A percentile compares a stretch with the other conserved stretches of the same genome.
These are phyloP conservation scores for Caenorhabditis latens DNA, from an alignment of 1,140 invertebrate genomes.

Conservation along the genomic window DNA sequence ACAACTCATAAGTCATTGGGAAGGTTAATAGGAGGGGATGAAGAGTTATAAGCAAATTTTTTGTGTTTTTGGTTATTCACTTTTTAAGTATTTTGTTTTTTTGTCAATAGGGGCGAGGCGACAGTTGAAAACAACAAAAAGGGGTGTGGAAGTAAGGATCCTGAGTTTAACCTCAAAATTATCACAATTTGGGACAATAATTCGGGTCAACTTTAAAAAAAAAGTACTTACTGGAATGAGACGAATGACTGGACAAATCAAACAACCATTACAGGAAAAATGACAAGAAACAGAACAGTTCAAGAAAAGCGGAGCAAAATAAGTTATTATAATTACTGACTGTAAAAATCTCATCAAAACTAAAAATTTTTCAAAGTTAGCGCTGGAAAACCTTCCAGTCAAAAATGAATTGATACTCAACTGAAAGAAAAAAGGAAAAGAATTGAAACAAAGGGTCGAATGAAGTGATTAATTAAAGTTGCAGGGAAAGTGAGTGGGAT, in stretches of 20 bases:
- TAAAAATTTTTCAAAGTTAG: not conserved
- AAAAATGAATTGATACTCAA: not conserved
- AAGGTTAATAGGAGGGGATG: not conserved
- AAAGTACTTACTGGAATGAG: conserved; percentile 8
- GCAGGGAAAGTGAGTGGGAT: conserved; percentile 7
- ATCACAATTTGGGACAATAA: conserved; percentile 46
- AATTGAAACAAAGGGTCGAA: not conserved
- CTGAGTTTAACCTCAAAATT: not conserved
- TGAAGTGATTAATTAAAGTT: conserved; percentile 48
- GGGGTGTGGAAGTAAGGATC: no score
- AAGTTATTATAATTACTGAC: conserved; percentile 19
- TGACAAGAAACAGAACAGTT: conserved; percentile 24
- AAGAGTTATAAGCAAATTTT: not conserved
- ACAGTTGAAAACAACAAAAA: no score
- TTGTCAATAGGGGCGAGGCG: not conserved
- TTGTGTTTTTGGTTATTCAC: conserved; percentile 24
- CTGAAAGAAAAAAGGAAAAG: not conserved
- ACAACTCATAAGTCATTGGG: no score
- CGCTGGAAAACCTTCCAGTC: not conserved
- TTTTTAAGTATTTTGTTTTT: conserved; percentile 8
- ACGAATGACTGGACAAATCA: conserved; percentile 41
- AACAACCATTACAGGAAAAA: conserved; percentile 52
- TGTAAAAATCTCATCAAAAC: not conserved
- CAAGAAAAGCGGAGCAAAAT: not conserved
- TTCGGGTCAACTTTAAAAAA: not conserved